These are phyloP conservation scores for Panulirus ornatus DNA, from an alignment of 1,140 invertebrate genomes.

Conservation along the genomic window DNA sequence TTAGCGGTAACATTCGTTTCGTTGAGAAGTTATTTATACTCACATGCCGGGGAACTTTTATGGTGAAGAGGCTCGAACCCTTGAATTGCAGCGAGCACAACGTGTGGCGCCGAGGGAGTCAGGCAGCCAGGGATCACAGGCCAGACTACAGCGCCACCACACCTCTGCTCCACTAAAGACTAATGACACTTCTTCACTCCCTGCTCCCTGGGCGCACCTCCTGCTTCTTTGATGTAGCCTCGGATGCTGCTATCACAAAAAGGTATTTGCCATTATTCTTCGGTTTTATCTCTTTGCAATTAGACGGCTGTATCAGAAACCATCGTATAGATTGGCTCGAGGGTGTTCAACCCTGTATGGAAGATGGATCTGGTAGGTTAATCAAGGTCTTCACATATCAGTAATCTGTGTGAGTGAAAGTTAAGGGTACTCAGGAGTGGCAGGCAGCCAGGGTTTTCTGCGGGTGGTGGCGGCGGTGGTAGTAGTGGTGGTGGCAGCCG, in stretches of 20 bases:
- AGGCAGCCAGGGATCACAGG: conserved; percentile 19
- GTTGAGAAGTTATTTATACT: background rate
- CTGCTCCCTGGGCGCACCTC: background rate
- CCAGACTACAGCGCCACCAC: background rate
- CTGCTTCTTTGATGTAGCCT: conserved; percentile 30
- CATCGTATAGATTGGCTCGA: too few relatives aligned
- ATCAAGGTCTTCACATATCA: too few relatives aligned
- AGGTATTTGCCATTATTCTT: background rate
- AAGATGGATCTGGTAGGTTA: too few relatives aligned
- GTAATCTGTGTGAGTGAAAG: too few relatives aligned
- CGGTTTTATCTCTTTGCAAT: too few relatives aligned
- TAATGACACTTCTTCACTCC: conserved; percentile 39
- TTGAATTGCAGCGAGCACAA: conserved; percentile 12
- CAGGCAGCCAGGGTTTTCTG: too few relatives aligned
- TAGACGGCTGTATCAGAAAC: too few relatives aligned
- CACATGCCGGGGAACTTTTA: too few relatives aligned
- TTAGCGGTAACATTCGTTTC: too few relatives aligned
- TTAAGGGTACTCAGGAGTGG: too few relatives aligned
- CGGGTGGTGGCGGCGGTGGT: background rate
- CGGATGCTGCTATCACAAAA: background rate
- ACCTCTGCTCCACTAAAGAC: conserved; percentile 27
- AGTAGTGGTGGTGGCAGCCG: background rate
- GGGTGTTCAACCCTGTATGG: too few relatives aligned
- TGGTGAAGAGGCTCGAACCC: too few relatives aligned
- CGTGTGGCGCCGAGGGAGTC: conserved; percentile 7